Conservation (phyloP, 2,113 vertebrate genomes). For the Noctilio leporinus region DNA sequence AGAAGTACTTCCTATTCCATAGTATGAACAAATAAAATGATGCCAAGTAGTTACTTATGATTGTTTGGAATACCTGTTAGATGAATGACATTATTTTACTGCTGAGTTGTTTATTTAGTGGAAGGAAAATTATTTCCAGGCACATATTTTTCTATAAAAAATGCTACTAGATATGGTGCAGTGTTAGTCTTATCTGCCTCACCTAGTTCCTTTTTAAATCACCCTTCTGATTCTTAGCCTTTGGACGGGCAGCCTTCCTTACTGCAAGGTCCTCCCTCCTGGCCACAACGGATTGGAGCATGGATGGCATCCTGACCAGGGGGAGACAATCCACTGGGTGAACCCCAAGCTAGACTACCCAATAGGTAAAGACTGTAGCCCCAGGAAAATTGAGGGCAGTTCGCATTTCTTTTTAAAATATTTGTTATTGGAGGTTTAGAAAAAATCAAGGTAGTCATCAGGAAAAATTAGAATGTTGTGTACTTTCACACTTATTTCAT, state of each 20-base stretch:
- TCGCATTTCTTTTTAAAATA: not conserved
- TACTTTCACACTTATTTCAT: not conserved
- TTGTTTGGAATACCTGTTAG: not conserved
- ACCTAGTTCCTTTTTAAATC: not conserved
- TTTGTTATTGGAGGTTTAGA: not conserved
- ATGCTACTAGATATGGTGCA: not conserved
- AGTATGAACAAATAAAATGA: not conserved
- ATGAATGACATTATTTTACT: not conserved
- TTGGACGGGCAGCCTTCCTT: not conserved
- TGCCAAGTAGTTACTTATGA: not conserved
- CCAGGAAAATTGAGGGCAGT: not conserved
- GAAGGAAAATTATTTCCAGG: not conserved
- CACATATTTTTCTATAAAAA: not conserved
- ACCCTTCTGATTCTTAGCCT: not conserved
- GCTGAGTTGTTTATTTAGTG: not conserved
- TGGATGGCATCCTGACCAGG: not conserved
- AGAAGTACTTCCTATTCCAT: not conserved
- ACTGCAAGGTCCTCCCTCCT: not conserved
- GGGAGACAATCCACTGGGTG: not conserved
- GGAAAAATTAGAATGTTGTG: not conserved
- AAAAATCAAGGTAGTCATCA: not conserved
- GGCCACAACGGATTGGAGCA: not conserved
- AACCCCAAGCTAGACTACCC: not conserved
- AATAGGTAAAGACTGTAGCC: not conserved
- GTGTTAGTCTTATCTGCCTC: not conserved